phyloP scores from a whole-genome alignment of 2,888 invertebrate species.

The Nephrotoma flavescens region DNA sequence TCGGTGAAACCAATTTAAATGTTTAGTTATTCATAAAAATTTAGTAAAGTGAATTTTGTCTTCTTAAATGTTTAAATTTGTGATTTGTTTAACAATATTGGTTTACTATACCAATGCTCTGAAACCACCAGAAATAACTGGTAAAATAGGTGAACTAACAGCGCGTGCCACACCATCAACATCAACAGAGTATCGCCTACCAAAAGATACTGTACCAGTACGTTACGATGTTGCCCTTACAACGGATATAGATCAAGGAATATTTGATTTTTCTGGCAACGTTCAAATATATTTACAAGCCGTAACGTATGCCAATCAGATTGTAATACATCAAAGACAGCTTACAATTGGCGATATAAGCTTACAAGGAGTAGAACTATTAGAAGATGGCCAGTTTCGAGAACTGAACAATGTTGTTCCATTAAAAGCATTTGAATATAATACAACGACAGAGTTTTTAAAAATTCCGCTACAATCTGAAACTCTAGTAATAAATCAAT shows the following conservation, averaged over 20 bases:
- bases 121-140: not conserved
- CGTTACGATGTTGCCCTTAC: constrained; percentile 34
- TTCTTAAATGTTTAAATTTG: not conserved
- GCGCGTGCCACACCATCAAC: not conserved
- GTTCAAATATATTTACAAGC: constrained; percentile 18
- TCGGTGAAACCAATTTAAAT: no score
- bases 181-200: constrained; percentile 16
- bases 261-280: constrained; percentile 18
- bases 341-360: constrained; percentile 15
- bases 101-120: not conserved
- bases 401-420: not conserved
- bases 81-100: not conserved
- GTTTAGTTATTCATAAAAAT: no score
- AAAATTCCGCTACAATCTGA: constrained; percentile 6
- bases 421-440: constrained; percentile 7
- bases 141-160: not conserved
- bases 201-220: constrained; percentile 35
- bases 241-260: constrained; percentile 21
- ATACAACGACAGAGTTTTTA: constrained; percentile 20
- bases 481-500: not conserved
- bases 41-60: no score
- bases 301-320: constrained; percentile 5
- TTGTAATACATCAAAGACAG: constrained; percentile 21
- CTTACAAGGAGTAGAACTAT: constrained; percentile 10
- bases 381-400: not conserved